Conservation (phyloP, 2,888 invertebrate genomes). For the Dromius quadrimaculatus region DNA sequence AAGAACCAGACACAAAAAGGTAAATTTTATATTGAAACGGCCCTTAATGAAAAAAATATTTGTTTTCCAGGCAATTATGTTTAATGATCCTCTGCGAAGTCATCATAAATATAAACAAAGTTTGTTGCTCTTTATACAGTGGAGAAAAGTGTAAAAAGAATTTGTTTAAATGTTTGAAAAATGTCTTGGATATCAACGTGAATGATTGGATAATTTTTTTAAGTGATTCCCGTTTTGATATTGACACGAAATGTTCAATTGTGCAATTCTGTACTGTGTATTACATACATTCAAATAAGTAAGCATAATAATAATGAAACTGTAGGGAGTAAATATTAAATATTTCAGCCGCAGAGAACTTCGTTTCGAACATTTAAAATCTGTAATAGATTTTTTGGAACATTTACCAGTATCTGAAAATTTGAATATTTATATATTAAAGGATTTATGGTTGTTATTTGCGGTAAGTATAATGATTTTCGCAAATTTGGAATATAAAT, state of each 20-base stretch:
- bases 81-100: conserved; percentile 26
- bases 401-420: not conserved
- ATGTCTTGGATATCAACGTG: not conserved
- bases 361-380: not conserved
- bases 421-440: conserved; percentile 12
- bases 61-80: conserved; percentile 34
- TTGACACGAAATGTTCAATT: conserved; percentile 24
- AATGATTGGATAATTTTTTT: conserved; percentile 26
- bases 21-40: conserved; percentile 8
- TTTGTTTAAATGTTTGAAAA: not conserved
- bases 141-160: conserved; percentile 22
- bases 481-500: not conserved
- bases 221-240: not conserved
- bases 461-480: conserved; percentile 34
- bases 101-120: conserved; percentile 14
- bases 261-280: conserved; percentile 37
- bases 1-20: conserved; percentile 16
- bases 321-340: not conserved
- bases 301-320: conserved; percentile 2
- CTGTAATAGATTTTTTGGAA: conserved; percentile 15
- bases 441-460: conserved; percentile 41
- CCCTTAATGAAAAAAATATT: not conserved
- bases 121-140: not conserved
- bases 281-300: conserved; percentile 38
- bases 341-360: conserved; percentile 24